A percentile compares a stretch with the other conserved stretches of the same genome.
Evolutionary conservation across 1,140 invertebrate species (phyloP).

Genomic region (Harpegnathos saltator): DNA sequence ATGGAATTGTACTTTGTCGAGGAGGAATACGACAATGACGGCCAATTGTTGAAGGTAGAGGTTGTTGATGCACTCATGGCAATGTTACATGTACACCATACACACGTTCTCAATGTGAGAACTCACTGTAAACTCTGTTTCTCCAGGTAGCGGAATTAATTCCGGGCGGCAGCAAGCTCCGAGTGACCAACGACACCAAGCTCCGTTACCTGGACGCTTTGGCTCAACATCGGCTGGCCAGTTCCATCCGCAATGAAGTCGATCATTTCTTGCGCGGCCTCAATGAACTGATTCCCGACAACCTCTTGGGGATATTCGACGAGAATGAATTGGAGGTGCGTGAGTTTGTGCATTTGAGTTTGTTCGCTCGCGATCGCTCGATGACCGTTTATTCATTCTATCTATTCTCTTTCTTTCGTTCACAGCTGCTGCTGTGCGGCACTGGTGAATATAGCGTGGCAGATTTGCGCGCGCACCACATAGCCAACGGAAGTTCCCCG

Average conservation of each 20-base stretch:
- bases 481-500: slow-evolving; percentile 93
- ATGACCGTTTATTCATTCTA: too few species aligned
- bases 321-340: slow-evolving; percentile 97
- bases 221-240: slow-evolving; percentile 95
- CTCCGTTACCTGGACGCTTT: slow-evolving; percentile 94
- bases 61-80: background rate
- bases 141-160: slow-evolving; percentile 83
- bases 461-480: slow-evolving; percentile 95
- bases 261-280: slow-evolving; percentile 96
- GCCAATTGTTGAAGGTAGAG: slow-evolving; percentile 89
- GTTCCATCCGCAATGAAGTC: slow-evolving; percentile 93
- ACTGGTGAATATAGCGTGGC: slow-evolving; percentile 96
- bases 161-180: slow-evolving; percentile 84
- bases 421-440: slow-evolving; percentile 95
- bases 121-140: background rate
- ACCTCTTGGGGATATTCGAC: slow-evolving; percentile 97
- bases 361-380: too few species aligned
- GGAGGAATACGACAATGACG: slow-evolving; percentile 93
- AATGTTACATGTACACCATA: background rate
- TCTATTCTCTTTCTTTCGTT: background rate
- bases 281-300: slow-evolving; percentile 96
- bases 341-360: background rate
- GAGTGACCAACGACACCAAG: slow-evolving; percentile 92
- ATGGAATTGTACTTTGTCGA: slow-evolving; percentile 95
- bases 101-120: background rate